Base-by-base conservation (phyloP, 2,888 invertebrate genomes). In the Tipula vernalis region DNA sequence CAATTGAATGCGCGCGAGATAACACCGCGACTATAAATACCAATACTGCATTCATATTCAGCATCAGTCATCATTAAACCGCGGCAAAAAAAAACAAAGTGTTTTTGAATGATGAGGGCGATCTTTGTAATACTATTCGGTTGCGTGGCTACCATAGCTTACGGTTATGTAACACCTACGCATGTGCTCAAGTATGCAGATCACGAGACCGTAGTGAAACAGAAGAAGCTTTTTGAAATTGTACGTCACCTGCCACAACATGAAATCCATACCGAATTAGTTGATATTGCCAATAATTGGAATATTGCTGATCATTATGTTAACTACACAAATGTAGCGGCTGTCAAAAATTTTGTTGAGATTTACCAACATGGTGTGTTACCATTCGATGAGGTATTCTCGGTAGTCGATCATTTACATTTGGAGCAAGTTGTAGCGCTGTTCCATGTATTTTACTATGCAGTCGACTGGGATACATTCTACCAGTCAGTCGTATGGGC, bases 391-490 rank as follows among this genome's bases (percentile, higher is more conserved):
- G 90, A 90, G 88, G 88, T 90, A 5, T 91, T 90, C 89, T 89
- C 89, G n/a, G 88, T 90, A 3, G 28, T 41, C 12, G 88, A 90
- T 86, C 89, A 90, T 36, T 89, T 89, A 0, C 89, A 90, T 39
- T 90, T 91, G 83, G 89, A 89, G 83, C 94, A 96, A 89, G 94
- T 94, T 12, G 90, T 93, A 4, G 93, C 94, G 5, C 91, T 96
- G 36, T 94, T 94, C 90, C 93, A 94, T 88, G 91, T 95, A n/a
- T 92, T 96, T 87, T 93, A 93, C 91, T 94, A 93, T 87, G 95
- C 96, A 88, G 95, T 95, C 90, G 94, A 95, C 90, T 96, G 94
- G 91, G 93, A 94, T n/a, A 94, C 95, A 28, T 95, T 96, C 92
- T 93, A 94, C 90, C 94, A 94, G 89, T 94, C 94, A 2, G 95